phyloP scores from a whole-genome alignment of 2,888 invertebrate genomes.

The Ariolimax columbianus region DNA sequence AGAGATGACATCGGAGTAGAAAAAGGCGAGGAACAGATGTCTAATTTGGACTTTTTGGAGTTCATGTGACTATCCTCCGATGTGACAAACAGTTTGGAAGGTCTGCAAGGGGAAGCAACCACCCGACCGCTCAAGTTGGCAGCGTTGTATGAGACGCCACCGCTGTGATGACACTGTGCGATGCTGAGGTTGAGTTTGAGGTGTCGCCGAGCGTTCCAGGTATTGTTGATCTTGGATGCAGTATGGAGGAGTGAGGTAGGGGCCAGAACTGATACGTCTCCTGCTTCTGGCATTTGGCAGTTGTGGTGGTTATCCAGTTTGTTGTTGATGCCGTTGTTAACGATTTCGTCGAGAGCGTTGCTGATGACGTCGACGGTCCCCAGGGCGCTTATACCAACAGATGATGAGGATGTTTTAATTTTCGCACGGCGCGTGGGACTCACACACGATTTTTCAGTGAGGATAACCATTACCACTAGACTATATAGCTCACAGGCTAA shows the following conservation, averaged over 20 bases:
- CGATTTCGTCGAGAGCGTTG: conserved; percentile 33
- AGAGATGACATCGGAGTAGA: conserved; percentile 37
- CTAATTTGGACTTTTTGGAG: conserved; percentile 47
- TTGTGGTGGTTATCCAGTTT: conserved; percentile 36
- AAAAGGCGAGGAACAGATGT: conserved; percentile 34
- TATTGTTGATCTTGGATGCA: conserved; percentile 40
- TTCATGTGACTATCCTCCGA: conserved; percentile 34
- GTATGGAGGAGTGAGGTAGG: conserved; percentile 59
- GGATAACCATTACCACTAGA: conserved; percentile 45
- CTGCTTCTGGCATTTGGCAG: conserved; percentile 71
- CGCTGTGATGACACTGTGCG: conserved; percentile 34
- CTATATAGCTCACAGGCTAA: neutral
- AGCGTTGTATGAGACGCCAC: conserved; percentile 32
- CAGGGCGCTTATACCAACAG: neutral
- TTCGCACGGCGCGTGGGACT: conserved; percentile 27
- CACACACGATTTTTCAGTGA: conserved; percentile 29
- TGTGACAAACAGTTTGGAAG: conserved; percentile 16
- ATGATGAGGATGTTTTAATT: conserved; percentile 27
- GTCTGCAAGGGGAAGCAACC: conserved; percentile 1
- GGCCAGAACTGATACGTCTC: conserved; percentile 68
- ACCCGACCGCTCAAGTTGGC: conserved; percentile 31
- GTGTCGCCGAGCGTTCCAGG: conserved; percentile 58
- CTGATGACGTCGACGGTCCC: conserved; percentile 24
- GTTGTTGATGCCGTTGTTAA: conserved; percentile 23
- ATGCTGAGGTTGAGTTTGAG: conserved; percentile 60